Conservation (phyloP, 2,888 invertebrate genomes). For the Tachina fera region DNA sequence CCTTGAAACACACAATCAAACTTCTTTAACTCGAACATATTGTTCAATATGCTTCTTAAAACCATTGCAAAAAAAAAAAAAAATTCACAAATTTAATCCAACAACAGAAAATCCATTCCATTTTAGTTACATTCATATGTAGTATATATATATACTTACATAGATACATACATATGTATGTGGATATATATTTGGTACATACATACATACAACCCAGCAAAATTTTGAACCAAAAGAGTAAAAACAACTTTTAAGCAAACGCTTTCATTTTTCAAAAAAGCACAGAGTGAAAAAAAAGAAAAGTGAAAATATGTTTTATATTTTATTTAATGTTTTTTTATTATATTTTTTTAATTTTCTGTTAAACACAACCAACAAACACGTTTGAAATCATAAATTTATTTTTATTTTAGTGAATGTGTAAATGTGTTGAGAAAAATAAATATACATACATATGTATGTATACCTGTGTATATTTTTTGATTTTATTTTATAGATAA, state of each 20-base stretch:
- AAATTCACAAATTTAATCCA: not conserved
- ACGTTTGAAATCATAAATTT: constrained; percentile 55
- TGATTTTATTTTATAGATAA: constrained; percentile 3
- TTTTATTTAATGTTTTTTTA: constrained; percentile 47
- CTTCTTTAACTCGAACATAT: constrained; percentile 32
- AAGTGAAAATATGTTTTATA: constrained; percentile 64
- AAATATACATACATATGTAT: not conserved
- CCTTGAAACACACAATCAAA: not conserved
- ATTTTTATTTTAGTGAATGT: constrained; percentile 9
- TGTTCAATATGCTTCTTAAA: constrained; percentile 51
- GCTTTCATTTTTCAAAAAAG: constrained; percentile 61
- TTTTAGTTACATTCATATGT: not conserved
- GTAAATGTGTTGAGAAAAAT: not conserved
- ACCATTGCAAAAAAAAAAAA: not conserved
- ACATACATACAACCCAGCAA: constrained; percentile 22
- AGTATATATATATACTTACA: no score
- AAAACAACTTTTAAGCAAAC: constrained; percentile 40
- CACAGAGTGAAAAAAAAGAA: constrained; percentile 42
- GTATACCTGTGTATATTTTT: not conserved
- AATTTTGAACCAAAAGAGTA: constrained; percentile 32
- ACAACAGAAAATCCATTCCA: constrained; percentile 6
- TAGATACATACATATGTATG: no score
- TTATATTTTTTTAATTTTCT: constrained; percentile 44
- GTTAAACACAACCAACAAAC: constrained; percentile 65
- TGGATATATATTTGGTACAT: no score